Conservation (phyloP, 2,888 invertebrate species). For the Nephrocerus scutellatus region DNA sequence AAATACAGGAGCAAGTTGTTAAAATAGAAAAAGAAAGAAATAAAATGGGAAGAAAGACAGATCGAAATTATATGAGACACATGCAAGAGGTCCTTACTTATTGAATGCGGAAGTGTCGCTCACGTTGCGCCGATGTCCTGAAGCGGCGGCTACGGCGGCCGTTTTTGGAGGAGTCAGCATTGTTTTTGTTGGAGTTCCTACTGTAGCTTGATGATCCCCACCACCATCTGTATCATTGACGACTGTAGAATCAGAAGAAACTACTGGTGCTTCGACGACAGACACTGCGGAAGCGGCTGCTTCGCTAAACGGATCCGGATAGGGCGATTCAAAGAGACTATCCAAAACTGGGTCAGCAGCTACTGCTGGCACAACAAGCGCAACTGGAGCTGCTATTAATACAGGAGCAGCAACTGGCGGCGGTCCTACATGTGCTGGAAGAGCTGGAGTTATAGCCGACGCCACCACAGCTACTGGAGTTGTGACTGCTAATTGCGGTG, state of each 20-base stretch:
- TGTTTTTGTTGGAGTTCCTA: slow-evolving; percentile 37
- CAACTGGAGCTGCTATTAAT: slow-evolving; percentile 13
- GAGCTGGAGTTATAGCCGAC: slow-evolving; percentile 17
- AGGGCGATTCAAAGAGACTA: slow-evolving; percentile 57
- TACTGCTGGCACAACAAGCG: slow-evolving; percentile 2
- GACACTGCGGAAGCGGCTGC: no score
- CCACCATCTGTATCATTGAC: slow-evolving; percentile 18
- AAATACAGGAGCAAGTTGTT: no score
- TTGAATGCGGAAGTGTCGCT: slow-evolving; percentile 79
- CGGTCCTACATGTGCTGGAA: slow-evolving; percentile 18
- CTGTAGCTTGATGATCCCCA: slow-evolving; percentile 20
- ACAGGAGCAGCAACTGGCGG: no score
- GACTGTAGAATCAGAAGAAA: slow-evolving; percentile 25
- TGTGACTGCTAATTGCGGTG: slow-evolving; percentile 24
- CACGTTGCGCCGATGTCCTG: slow-evolving; percentile 69
- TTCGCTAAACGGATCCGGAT: slow-evolving; percentile 67
- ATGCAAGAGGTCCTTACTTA: slow-evolving; percentile 52
- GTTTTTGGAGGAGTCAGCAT: slow-evolving; percentile 41
- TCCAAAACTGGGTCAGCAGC: slow-evolving; percentile 44
- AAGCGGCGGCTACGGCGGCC: slow-evolving; percentile 11
- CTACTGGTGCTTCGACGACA: slow-evolving; percentile 19
- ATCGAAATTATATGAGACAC: slow-evolving; percentile 14
- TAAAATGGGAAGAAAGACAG: slow-evolving; percentile 12
- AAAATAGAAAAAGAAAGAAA: slow-evolving; percentile 13
- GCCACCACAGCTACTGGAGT: slow-evolving; percentile 20